Evolutionary conservation across 2,888 invertebrate genomes (phyloP), one percentile per base, ranked within the genome.

Genomic region (Melieria picta): DNA sequence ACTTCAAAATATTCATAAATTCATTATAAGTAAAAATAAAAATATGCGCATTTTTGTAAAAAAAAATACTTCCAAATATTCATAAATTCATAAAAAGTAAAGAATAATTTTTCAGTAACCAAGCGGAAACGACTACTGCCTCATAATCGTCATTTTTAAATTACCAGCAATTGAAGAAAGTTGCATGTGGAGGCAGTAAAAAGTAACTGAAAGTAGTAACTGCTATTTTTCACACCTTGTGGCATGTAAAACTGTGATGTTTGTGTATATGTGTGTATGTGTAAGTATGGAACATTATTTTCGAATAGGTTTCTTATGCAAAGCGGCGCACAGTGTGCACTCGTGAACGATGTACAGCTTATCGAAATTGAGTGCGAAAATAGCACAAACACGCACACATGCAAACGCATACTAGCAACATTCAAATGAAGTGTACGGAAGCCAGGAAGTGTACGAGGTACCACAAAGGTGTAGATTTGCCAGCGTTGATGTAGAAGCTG

Each of bases 221-320:
- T 57, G 42, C 52, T 9, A 64, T 16, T 16, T 0, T 16, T 30
- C 30, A 30, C 30, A 30, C 30, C 30, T 30, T 30, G 30, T 30
- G 30, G 30, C 43, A 50, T 16, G 1, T 6, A 11, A 56, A 56
- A 58, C 4, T 47, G 45, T 48, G 50, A 66, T 52, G 10, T 52
- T 61, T 60, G 48, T 52, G 45, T 61, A 67, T 52, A 60, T 48
- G 45, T 67, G 45, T 61, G 48, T 16, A 30, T 30, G 45, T 43
- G 30, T 60, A 67, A 60, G 43, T 67, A 52, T 52, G 60, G 67
- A 45, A 50, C 67, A 67, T 67, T 67, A 67, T 67, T 60, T 13
- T 45, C 13, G 61, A 67, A 67, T 67, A 60, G 67, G 50, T 67
- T 67, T 67, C 67, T 67, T 67, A 67, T 67, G 67, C 67, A 67